Percentiles rank a stretch among this genome's conserved stretches.
Evolutionary conservation across 2,797 vertebrate species (phyloP).

Genomic region (Labeo calbasu): DNA sequence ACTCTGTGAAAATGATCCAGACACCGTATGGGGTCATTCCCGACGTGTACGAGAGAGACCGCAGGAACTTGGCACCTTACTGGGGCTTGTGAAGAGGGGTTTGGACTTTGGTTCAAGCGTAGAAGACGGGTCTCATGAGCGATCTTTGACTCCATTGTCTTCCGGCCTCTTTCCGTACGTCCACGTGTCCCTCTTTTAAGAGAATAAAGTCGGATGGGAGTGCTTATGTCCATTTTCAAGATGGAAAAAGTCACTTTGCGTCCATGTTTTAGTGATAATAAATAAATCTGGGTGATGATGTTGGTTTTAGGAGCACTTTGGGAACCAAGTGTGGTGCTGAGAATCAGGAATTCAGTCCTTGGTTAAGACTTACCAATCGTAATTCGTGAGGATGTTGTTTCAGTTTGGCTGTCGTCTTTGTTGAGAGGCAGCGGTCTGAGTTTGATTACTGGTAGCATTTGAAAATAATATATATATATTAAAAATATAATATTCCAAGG

Average conservation of each 20-base stretch:
- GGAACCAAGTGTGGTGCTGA: constrained; percentile 39
- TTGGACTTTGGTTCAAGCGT: background rate
- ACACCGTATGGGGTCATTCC: constrained; percentile 93
- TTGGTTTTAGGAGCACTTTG: constrained; percentile 41
- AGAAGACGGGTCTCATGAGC: background rate
- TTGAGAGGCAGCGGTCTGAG: constrained; percentile 73
- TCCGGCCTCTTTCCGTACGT: constrained; percentile 9
- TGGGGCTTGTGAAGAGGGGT: constrained; percentile 86
- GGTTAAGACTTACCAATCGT: constrained; percentile 66
- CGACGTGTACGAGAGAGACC: constrained; percentile 92
- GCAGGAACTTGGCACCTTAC: constrained; percentile 90
- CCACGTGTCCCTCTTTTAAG: constrained; percentile 3
- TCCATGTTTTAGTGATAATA: constrained; percentile 47
- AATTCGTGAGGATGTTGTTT: constrained; percentile 75
- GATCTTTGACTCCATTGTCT: constrained; percentile 27
- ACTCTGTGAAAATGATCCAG: constrained; percentile 96
- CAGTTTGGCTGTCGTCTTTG: constrained; percentile 71
- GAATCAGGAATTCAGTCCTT: constrained; percentile 60
- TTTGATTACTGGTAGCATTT: constrained; percentile 75
- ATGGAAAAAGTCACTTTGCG: constrained; percentile 54
- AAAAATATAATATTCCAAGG: constrained; percentile 9
- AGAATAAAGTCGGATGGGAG: constrained; percentile 30
- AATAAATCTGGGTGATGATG: constrained; percentile 12
- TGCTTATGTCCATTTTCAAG: constrained; percentile 50
- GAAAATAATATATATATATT: constrained; percentile 48